Base-by-base conservation (phyloP, 2,797 vertebrate species). In the Neoniphon sammara region DNA sequence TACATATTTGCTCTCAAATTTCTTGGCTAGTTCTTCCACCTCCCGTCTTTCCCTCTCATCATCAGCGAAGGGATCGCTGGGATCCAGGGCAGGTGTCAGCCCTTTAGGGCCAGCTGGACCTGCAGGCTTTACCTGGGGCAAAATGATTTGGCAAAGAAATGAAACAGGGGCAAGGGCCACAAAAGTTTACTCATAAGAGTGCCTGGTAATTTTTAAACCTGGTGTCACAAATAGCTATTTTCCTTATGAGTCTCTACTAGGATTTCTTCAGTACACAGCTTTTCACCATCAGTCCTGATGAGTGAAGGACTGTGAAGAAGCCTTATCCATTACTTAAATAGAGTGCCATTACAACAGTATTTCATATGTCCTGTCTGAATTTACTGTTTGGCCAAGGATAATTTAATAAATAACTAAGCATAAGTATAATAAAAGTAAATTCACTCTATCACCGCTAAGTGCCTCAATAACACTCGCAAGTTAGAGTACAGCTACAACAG, bases 1-100 rank as follows among this genome's bases (percentile, higher is more conserved):
- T 90, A 98, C 98, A 8, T 99, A 99, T 99, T 98, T 99, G 89
- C 86, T 96, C 91, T 99, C 98, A 83, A 98, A 97, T 80, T 97
- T 98, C 93, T 92, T 97, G 77, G 98, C 97, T 84, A 98, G 87
- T 73, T 94, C 94, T 91, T 98, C 97, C 0, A 98, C 95, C 87
- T 98, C 95, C 64, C 91, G 93, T 61, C 94, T 93, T 84, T 99
- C 97, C 67, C 76, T 91, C 57, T 96, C 96, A 2, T 97, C 96
- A 62, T 98, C 95, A 56, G 94, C 96, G 74, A 98, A 96, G 0
- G 96, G 97, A 89, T 98, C 96, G 58, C 81, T 96, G 21, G 91
- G 92, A 63, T 96, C 93, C 69, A 93, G 82, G 0, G 89, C 84
- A 3, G 94, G 93, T 7, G 90, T 1, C 23, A 93, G 91, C 6